Conservation (phyloP, 2,888 invertebrate species). For the Gisinianus flammeolus region DNA sequence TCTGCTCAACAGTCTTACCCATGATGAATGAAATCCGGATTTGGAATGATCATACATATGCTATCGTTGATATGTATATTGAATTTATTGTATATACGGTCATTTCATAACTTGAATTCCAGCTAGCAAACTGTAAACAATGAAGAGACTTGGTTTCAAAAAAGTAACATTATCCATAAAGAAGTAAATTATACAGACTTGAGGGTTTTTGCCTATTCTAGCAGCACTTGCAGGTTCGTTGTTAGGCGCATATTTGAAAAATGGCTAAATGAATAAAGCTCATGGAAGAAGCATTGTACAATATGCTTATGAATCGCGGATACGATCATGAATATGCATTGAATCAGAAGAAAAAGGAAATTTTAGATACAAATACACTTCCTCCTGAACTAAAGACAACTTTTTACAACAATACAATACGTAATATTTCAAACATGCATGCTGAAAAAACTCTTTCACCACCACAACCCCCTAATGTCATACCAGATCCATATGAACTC, state of each 20-base stretch:
- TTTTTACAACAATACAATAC: neutral
- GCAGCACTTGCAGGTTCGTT: slow-evolving; percentile 16
- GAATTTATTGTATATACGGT: too few species aligned
- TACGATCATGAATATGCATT: neutral
- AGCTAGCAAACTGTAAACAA: neutral
- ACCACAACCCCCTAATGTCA: neutral
- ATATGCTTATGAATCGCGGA: neutral
- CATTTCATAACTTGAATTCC: too few species aligned
- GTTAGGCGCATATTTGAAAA: too few species aligned
- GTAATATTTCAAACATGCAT: neutral
- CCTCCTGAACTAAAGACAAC: slow-evolving; percentile 23
- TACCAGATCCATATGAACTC: neutral
- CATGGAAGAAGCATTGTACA: slow-evolving; percentile 21
- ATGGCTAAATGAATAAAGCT: slow-evolving; percentile 36
- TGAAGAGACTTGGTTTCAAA: neutral
- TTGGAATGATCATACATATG: too few species aligned
- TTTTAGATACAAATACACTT: slow-evolving; percentile 13
- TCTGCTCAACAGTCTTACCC: neutral
- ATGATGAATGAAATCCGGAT: neutral
- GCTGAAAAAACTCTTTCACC: neutral
- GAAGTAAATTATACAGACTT: slow-evolving; percentile 20
- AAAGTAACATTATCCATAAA: neutral
- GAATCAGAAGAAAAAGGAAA: neutral
- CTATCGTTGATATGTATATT: too few species aligned
- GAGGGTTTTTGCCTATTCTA: slow-evolving; percentile 26